phyloP scores from a whole-genome alignment of 2,888 invertebrate genomes.

The Synanthedon myopaeformis region DNA sequence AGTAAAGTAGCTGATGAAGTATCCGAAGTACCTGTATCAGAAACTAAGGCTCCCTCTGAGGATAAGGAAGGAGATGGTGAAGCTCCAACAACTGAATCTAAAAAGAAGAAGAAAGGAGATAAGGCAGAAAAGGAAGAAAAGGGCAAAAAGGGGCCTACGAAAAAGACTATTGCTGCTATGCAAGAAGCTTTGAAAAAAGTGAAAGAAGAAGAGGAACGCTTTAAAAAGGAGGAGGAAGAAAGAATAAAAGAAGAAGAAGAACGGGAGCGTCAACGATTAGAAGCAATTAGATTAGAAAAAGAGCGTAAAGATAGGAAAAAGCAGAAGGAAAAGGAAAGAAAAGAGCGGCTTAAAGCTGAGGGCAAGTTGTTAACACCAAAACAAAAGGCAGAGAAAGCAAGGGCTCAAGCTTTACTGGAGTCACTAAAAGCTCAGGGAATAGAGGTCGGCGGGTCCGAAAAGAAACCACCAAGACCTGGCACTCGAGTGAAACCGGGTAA shows the following conservation, averaged over 20 bases:
- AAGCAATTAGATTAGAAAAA: constrained; percentile 83
- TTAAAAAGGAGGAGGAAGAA: constrained; percentile 83
- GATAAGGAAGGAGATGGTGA: constrained; percentile 39
- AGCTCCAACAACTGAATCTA: constrained; percentile 37
- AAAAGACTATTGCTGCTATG: constrained; percentile 90
- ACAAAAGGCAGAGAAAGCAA: constrained; percentile 90
- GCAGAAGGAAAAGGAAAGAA: constrained; percentile 91
- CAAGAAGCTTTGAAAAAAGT: constrained; percentile 90
- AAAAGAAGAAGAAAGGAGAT: constrained; percentile 52
- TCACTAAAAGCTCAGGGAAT: constrained; percentile 90
- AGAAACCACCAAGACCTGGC: constrained; percentile 74
- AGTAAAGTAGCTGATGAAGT: constrained; percentile 19
- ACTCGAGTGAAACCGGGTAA: constrained; percentile 81
- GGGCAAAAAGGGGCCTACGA: constrained; percentile 80
- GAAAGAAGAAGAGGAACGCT: constrained; percentile 89
- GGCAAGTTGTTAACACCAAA: constrained; percentile 94
- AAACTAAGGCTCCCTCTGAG: constrained; percentile 40
- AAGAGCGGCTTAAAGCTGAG: constrained; percentile 94
- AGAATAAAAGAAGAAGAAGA: constrained; percentile 79
- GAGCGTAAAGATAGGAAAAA: constrained; percentile 91
- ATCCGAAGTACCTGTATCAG: constrained; percentile 40
- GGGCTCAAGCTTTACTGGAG: constrained; percentile 90
- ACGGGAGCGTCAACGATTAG: constrained; percentile 77
- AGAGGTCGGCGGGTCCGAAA: constrained; percentile 80
- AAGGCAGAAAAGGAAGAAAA: constrained; percentile 70